These are phyloP conservation scores for Crossaster papposus DNA, from an alignment of 53 echinoderm and acorn worm genomes.

Conservation along the genomic window DNA sequence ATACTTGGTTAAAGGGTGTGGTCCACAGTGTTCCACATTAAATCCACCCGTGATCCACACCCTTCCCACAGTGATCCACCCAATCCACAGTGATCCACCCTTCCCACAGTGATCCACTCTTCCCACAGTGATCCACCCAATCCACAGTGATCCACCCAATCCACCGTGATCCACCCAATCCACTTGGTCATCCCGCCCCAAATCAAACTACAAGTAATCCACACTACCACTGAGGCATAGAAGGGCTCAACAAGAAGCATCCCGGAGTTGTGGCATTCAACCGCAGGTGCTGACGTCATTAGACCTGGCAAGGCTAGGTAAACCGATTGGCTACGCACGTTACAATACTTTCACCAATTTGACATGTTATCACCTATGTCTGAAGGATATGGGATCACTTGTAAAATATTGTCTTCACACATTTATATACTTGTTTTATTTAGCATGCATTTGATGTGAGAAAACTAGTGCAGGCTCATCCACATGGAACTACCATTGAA, in stretches of 20 bases:
- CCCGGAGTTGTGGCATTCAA: constrained; percentile 5
- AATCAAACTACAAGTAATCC: not conserved
- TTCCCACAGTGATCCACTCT: not conserved
- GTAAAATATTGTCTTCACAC: no score
- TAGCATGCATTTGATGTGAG: no score
- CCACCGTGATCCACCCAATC: no score
- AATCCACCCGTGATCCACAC: not conserved
- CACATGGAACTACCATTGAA: no score
- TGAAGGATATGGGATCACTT: no score
- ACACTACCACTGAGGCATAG: not conserved
- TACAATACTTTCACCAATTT: no score
- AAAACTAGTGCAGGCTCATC: no score
- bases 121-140: not conserved
- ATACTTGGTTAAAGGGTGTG: not conserved
- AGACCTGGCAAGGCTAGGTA: not conserved
- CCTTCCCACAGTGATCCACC: no score
- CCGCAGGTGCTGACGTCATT: not conserved
- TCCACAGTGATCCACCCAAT: no score
- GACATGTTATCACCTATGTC: no score
- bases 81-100: not conserved
- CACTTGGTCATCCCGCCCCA: not conserved
- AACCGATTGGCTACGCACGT: not conserved
- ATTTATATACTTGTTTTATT: no score
- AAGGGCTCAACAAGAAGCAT: not conserved
- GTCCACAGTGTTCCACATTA: not conserved